A percentile compares a stretch with the other conserved stretches of the same genome.
Evolutionary conservation across 2,113 vertebrate genomes (phyloP).

Genomic region (Xiphorhynchus elegans): DNA sequence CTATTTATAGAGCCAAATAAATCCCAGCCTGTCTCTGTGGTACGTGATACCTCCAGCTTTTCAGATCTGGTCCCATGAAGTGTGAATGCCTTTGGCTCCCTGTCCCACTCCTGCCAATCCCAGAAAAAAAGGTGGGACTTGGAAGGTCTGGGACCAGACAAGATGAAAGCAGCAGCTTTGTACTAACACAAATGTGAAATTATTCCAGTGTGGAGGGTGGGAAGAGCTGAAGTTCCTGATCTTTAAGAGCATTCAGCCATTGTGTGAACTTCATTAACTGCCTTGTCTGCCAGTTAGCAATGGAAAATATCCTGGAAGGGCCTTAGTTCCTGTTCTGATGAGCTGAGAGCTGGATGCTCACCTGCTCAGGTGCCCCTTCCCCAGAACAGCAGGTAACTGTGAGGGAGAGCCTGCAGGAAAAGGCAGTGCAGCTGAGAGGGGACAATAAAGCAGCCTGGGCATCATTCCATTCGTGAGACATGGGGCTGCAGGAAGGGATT

Average conservation of each 20-base stretch:
- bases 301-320: background rate
- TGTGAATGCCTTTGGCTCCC: background rate
- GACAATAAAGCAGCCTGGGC: background rate
- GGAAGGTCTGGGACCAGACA: background rate
- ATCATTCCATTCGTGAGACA: background rate
- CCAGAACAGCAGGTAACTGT: background rate
- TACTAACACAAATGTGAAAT: background rate
- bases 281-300: background rate
- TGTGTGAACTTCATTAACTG: background rate
- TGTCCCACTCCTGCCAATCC: background rate
- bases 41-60: slow-evolving; percentile 15
- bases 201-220: background rate
- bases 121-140: background rate
- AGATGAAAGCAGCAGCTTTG: background rate
- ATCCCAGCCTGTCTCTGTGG: slow-evolving; percentile 37
- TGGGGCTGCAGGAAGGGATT: background rate
- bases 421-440: background rate
- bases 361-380: background rate
- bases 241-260: background rate
- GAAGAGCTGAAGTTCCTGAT: background rate
- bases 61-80: background rate
- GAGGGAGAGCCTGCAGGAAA: background rate
- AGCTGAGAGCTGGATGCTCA: background rate
- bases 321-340: background rate
- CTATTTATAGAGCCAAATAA: slow-evolving; percentile 68